Base-by-base conservation (phyloP, 1,140 invertebrate genomes). In the Lycorma delicatula region DNA sequence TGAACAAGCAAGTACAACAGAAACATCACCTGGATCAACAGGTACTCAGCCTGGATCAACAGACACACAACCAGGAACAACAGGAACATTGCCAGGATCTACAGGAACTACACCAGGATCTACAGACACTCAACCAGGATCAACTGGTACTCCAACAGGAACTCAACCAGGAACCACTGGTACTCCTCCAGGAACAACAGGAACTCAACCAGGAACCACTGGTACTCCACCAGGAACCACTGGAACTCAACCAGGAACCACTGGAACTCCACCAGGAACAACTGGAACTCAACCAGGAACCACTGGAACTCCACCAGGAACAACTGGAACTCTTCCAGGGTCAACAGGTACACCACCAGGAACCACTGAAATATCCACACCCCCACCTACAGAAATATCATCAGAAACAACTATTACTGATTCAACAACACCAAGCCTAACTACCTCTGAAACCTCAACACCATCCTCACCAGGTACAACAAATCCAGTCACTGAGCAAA, bases 21-120 rank as follows among this genome's bases (percentile, higher is more conserved):
- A 13, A 61, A 58, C 63, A 67, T 71, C 67, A 60, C 73, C 66
- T 23, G 59, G 60, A 62, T 55, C 64, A 68, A 57, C 61, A 13
- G 62, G 62, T 58, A 60, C 55, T 47, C 65, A 61, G 7, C 64
- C 60, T 55, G 56, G 54, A 60, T 56, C 60, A 16, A 58, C 63
- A 52, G 28, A 50, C 48, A 56, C 64, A 31, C 62, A 60, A 26
- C 57, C 60, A 55, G 54, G 64, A 26, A 59, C 51, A 26, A 60
- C 60, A 66, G 63, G 60, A 54, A 55, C 53, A 46, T 51, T 44
- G 11, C 27, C 57, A 54, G 59, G 60, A 57, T 50, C 62, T 54
- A 66, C 63, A 16, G 57, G 63, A 47, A 58, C 58, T 54, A 71
- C 72, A 1, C 58, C 63, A 57, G 53, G 57, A 52, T 63, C 67